phyloP scores from a whole-genome alignment of 2,113 vertebrate species.

The Nannospalax galili region DNA sequence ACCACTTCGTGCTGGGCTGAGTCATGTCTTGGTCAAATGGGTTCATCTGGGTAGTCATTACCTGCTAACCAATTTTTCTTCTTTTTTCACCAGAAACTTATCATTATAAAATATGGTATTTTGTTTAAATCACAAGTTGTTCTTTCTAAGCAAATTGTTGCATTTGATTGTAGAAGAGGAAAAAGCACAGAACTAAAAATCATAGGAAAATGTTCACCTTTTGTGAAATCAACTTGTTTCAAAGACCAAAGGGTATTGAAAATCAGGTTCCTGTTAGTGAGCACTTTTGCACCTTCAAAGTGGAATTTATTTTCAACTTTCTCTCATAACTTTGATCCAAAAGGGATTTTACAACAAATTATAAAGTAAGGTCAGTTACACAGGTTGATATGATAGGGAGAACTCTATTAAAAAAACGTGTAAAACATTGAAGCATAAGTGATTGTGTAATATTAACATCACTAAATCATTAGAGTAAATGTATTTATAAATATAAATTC shows the following conservation, averaged over 20 bases:
- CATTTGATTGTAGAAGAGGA: neutral
- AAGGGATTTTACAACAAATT: neutral
- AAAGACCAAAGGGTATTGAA: neutral
- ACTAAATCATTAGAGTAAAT: neutral
- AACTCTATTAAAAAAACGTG: neutral
- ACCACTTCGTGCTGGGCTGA: neutral
- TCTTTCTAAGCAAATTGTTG: conserved; percentile 49
- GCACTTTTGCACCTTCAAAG: neutral
- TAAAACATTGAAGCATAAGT: neutral
- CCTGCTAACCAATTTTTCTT: neutral
- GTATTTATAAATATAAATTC: neutral
- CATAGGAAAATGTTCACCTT: neutral
- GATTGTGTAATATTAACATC: neutral
- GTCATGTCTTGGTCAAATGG: neutral
- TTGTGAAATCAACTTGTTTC: conserved; percentile 15
- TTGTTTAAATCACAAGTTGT: conserved; percentile 48
- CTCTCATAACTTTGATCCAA: neutral
- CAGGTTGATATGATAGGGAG: neutral
- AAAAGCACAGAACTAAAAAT: neutral
- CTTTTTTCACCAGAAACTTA: neutral
- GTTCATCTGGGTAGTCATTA: neutral
- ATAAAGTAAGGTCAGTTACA: neutral
- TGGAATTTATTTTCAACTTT: conserved; percentile 31
- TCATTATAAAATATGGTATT: conserved; percentile 39
- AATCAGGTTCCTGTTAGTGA: conserved; percentile 6